Conservation (phyloP, 2,797 vertebrate genomes). For the Takifugu rubripes region DNA sequence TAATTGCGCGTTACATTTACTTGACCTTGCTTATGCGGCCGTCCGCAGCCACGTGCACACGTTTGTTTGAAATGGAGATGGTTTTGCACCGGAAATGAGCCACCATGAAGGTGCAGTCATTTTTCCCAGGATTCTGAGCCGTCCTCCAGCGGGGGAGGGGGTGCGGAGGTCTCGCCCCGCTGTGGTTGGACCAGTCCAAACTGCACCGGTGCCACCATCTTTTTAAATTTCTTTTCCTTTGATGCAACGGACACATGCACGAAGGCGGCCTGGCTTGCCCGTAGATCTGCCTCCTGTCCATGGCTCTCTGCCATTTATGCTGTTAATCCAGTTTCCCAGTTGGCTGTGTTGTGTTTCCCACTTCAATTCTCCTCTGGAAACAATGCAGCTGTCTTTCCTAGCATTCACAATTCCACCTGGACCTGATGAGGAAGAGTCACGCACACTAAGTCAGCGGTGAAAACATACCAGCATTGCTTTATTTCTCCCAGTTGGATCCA, state of each 20-base stretch:
- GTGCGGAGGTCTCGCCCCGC: too few species aligned
- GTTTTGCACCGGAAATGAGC: too few species aligned
- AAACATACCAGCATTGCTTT: neutral
- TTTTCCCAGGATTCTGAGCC: too few species aligned
- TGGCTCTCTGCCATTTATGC: constrained; percentile 50
- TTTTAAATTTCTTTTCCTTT: constrained; percentile 7
- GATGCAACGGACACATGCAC: too few species aligned
- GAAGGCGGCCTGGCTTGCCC: too few species aligned
- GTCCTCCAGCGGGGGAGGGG: too few species aligned
- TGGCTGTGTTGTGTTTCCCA: constrained; percentile 32
- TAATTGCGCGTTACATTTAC: constrained; percentile 12
- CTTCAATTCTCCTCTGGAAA: constrained; percentile 32
- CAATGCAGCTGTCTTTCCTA: constrained; percentile 42
- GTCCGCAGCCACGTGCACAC: constrained; percentile 7
- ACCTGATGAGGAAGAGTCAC: constrained; percentile 31
- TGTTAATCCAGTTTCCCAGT: constrained; percentile 45
- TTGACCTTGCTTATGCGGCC: constrained; percentile 1
- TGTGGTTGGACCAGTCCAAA: too few species aligned
- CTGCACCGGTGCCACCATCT: neutral
- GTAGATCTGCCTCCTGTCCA: constrained; percentile 18
- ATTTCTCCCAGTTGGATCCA: too few species aligned
- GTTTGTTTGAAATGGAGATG: neutral
- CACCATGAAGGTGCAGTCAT: too few species aligned
- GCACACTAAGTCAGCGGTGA: neutral
- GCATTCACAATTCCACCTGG: constrained; percentile 38